phyloP scores from a whole-genome alignment of 2,113 vertebrate genomes.

The Actenoides lindsayi region DNA sequence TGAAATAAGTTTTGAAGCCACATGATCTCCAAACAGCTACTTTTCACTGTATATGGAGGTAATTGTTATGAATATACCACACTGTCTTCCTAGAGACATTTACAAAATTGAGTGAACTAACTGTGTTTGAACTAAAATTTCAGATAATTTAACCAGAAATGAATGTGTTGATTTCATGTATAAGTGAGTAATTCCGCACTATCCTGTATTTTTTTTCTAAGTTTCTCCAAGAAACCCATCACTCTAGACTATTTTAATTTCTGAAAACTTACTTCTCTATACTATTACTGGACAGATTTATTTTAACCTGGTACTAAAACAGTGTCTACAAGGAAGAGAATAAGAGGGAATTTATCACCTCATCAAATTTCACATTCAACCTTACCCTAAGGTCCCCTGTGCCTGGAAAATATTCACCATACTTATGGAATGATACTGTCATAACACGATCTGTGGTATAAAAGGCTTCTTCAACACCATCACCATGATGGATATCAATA shows the following conservation, averaged over 20 bases:
- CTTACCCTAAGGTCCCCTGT: constrained; percentile 86
- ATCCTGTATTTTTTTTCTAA: background rate
- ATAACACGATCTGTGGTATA: constrained; percentile 88
- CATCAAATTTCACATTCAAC: background rate
- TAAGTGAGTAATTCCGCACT: background rate
- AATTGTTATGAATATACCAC: background rate
- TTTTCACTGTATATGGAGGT: background rate
- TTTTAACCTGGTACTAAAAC: background rate
- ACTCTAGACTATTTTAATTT: background rate
- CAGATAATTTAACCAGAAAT: background rate
- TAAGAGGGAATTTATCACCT: background rate
- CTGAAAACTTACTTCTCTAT: background rate
- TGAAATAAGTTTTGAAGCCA: background rate
- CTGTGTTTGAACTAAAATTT: background rate
- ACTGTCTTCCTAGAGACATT: background rate
- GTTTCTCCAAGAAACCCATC: background rate
- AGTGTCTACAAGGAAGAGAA: background rate
- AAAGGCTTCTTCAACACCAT: constrained; percentile 88
- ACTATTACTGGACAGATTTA: background rate
- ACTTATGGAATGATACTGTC: constrained; percentile 88
- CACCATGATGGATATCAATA: constrained; percentile 87
- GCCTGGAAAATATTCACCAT: constrained; percentile 87
- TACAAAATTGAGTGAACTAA: background rate
- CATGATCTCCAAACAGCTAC: background rate
- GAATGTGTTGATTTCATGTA: background rate